Evolutionary conservation across 1,140 invertebrate genomes (phyloP), one percentile per base, ranked within the genome.

Genomic region (Brachystomella parvula): DNA sequence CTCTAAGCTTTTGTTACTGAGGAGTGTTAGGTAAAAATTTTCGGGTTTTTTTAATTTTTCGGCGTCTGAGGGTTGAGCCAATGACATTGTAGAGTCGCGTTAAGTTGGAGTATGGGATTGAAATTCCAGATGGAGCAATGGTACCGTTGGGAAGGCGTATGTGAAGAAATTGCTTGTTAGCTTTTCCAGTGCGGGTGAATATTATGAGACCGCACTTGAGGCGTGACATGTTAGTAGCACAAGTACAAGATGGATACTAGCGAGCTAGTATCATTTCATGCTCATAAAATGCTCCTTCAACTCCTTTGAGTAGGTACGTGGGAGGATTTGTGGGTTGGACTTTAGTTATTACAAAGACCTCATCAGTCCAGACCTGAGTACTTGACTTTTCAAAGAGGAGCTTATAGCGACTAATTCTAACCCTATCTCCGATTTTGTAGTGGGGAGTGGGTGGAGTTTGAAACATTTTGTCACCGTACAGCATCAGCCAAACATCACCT

Each of bases 371-470:
- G 24, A 21, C 56, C 15, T 49, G 2, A n/a, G 6, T 53, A 21
- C 29, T 35, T 26, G 32, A 49, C 47, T 65, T 65, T 6, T 32
- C 63, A 65, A 65, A 65, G 0, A n/a, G n/a, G n/a, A 47, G 58
- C 21, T 65, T 65, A 1, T 1, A 2, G 12, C n/a, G 21, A 30
- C n/a, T 44, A 29, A 65, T 59, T 1, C 31, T 19, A 2, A 65
- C 63, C 1, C 35, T 9, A 47, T 65, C 63, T 30, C n/a, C 12
- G 21, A 65, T 21, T 19, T 39, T 35, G 21, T 58, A 44, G 26
- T 26, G 3, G 6, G 24, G 15, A 28, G 17, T 47, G 12, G n/a
- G 1, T n/a, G 28, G 17, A 2, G 15, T 3, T 15, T 64, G 15
- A 12, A 56, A 61, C 24, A 15, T 32, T 17, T 31, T 12, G n/a